These are phyloP conservation scores for Charaxes varanes DNA, from an alignment of 1,140 invertebrate species.

Conservation along the genomic window DNA sequence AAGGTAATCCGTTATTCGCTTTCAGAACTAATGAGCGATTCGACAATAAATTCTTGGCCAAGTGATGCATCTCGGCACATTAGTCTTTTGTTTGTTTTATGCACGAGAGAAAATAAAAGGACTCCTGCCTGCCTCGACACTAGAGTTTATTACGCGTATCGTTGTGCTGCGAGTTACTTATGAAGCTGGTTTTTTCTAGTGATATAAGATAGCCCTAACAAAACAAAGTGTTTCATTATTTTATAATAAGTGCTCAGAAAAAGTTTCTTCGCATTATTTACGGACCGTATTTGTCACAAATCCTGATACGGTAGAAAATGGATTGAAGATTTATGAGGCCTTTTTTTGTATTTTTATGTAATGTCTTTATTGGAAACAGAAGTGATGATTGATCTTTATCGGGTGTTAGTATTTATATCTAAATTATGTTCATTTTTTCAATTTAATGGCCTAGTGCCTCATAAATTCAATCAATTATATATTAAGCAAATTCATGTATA, in stretches of 20 bases:
- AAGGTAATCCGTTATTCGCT: constrained; percentile 32
- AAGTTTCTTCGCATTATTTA: too few species aligned
- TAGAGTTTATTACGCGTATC: constrained; percentile 23
- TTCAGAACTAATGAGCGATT: constrained; percentile 43
- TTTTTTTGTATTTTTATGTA: too few species aligned
- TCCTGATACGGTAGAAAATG: too few species aligned
- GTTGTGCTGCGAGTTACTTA: constrained; percentile 20
- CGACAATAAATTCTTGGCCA: constrained; percentile 29
- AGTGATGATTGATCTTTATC: too few species aligned
- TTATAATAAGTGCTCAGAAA: constrained; percentile 8
- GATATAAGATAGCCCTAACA: constrained; percentile 22
- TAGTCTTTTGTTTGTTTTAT: constrained; percentile 29
- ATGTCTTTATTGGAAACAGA: too few species aligned
- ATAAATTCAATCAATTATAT: too few species aligned
- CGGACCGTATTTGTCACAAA: too few species aligned
- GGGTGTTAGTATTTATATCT: too few species aligned
- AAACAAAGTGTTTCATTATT: constrained; percentile 2
- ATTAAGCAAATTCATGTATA: too few species aligned
- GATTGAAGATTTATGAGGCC: too few species aligned
- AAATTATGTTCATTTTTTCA: too few species aligned
- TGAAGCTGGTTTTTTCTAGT: constrained; percentile 21
- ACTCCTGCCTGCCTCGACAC: constrained; percentile 17
- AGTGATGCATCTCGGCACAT: constrained; percentile 25
- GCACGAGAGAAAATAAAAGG: constrained; percentile 28
- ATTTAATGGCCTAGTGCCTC: too few species aligned